These are phyloP conservation scores for Branchinecta sandiegonensis DNA, from an alignment of 2,888 invertebrate genomes.

Conservation along the genomic window DNA sequence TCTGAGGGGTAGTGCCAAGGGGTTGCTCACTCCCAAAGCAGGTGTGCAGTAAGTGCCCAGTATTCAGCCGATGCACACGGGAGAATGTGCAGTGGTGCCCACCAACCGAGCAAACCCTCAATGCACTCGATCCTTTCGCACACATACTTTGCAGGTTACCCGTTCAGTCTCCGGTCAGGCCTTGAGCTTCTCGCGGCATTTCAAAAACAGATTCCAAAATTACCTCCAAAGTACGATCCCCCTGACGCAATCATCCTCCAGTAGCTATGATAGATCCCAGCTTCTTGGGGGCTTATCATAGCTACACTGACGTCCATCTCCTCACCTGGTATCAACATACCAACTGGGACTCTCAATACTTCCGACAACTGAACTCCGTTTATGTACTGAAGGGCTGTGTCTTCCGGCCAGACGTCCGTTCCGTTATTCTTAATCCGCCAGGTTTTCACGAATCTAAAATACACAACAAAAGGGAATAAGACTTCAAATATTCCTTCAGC, in stretches of 20 bases:
- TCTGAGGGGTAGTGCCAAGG: too few species aligned
- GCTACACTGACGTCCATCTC: conserved; percentile 59
- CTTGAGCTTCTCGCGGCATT: too few species aligned
- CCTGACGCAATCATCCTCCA: conserved; percentile 77
- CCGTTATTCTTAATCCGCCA: conserved; percentile 83
- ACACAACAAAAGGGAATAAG: not conserved
- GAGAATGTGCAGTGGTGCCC: too few species aligned
- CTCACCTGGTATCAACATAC: conserved; percentile 58
- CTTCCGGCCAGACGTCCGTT: conserved; percentile 69
- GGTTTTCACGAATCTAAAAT: conserved; percentile 57
- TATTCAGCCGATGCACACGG: too few species aligned
- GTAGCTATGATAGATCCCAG: conserved; percentile 66
- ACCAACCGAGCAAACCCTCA: too few species aligned
- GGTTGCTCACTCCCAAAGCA: too few species aligned
- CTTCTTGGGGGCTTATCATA: conserved; percentile 57
- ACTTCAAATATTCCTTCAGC: too few species aligned
- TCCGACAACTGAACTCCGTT: conserved; percentile 50
- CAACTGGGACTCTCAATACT: conserved; percentile 44
- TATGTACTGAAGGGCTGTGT: conserved; percentile 59
- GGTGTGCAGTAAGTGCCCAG: too few species aligned
- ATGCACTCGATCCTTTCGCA: too few species aligned
- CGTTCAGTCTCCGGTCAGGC: too few species aligned
- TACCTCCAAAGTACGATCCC: conserved; percentile 86
- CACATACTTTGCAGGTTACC: too few species aligned
- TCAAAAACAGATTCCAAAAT: conserved; percentile 24